A percentile compares a stretch with the other conserved stretches of the same genome.
Evolutionary conservation across 2,797 vertebrate species (phyloP).

Genomic region (Eutrigla gurnardus): DNA sequence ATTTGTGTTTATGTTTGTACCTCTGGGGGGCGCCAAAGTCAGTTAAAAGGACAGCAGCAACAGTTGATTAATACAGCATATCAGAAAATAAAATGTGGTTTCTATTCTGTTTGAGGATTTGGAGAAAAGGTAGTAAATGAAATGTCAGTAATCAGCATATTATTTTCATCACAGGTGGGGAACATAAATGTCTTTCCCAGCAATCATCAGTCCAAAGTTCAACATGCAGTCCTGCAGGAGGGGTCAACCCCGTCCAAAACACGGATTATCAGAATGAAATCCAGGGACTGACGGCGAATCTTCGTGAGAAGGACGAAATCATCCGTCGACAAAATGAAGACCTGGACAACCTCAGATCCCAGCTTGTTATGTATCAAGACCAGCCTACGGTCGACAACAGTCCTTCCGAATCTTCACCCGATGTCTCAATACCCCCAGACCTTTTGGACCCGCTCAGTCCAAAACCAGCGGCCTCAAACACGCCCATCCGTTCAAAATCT

Average conservation of each 20-base stretch:
- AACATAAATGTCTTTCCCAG: rapidly evolving
- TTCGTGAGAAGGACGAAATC: rapidly evolving
- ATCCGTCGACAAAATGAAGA: not conserved
- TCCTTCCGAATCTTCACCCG: not conserved
- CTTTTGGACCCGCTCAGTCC: not conserved
- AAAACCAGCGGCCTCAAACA: not conserved
- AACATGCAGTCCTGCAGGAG: not conserved
- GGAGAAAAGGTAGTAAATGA: rapidly evolving
- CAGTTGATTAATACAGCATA: not conserved
- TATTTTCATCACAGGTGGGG: not conserved
- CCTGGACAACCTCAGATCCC: not conserved
- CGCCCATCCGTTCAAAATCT: not conserved
- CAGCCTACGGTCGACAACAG: not conserved
- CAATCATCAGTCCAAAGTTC: not conserved
- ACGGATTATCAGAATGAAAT: not conserved
- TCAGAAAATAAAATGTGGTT: not conserved
- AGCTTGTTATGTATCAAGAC: rapidly evolving
- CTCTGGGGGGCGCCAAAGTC: not conserved
- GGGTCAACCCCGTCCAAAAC: rapidly evolving
- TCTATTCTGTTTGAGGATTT: not conserved
- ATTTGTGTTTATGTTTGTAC: not conserved
- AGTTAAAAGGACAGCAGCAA: not conserved
- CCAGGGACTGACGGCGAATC: rapidly evolving
- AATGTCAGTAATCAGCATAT: not conserved
- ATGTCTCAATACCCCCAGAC: not conserved